Evolutionary conservation across 37 sponge, comb jelly and placozoan genomes (phyloP), one percentile per base, ranked within the genome.

Genomic region (Dysidea cf. avara): DNA sequence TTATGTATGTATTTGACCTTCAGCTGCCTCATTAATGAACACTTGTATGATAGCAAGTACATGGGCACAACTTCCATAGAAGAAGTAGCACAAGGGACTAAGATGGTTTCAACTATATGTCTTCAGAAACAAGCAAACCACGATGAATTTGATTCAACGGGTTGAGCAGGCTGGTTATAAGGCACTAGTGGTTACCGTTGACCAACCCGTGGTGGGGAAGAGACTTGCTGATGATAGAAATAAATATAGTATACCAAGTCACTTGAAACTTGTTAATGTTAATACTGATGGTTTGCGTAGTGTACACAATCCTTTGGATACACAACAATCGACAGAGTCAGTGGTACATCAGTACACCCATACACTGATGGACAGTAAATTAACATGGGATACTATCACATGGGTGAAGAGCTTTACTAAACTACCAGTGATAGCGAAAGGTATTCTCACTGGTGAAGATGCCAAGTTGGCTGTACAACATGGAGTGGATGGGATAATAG

Each of bases 101-200:
- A 58, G 77, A 28, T 91, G 95, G 95, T 90, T 94, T 40, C 95
- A 94, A 58, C 85, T 94, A 49, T 94, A 94, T 43, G 37, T 94
- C 17, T 72, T 76, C 55, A 58, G 29, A 1, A 85, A 94, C 61
- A 71, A 74, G 54, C 56, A 67, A 1, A 39, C 86, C 1, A 87
- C 88, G 16, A 21, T 14, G 30, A 25, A 38, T 39, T 49, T 94
- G 49, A 75, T 91, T 17, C 43, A 21, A 34, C 56, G 95, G 20
- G 95, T 88, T 25, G 88, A 91, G 52, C 24, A 29, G 25, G 61
- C 61, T 18, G 95, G 95, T 35, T 94, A 88, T 71, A 90, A 80
- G 71, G 95, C 95, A 18, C 28, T 94, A 6, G 92, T 69, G 1
- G 13, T 94, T 12, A 91, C 95, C 6, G 85, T 94, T 9, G 95